Percentiles rank a stretch among this genome's conserved stretches.
Evolutionary conservation across 1,140 invertebrate species (phyloP).

Genomic region (Cotesia glomerata): DNA sequence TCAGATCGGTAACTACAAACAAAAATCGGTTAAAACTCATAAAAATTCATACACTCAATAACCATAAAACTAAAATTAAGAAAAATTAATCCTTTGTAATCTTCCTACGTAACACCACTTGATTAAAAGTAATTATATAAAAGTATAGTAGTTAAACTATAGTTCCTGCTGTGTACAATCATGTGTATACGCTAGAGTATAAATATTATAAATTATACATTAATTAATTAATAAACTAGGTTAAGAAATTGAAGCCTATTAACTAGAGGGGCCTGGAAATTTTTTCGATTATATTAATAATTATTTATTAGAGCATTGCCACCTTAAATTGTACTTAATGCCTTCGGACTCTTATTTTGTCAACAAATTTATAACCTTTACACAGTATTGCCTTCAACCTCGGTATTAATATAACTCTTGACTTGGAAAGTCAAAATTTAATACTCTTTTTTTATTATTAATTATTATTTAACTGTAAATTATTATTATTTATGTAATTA

Average conservation of each 20-base stretch:
- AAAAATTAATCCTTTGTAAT: slow-evolving; percentile 1
- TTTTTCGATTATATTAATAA: too few species aligned
- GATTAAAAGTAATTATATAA: not conserved
- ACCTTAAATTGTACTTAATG: too few species aligned
- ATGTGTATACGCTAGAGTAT: slow-evolving; percentile 9
- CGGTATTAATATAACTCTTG: too few species aligned
- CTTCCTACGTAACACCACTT: not conserved
- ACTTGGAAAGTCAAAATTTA: too few species aligned
- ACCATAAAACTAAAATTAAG: not conserved
- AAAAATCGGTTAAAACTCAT: too few species aligned
- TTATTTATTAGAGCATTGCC: too few species aligned
- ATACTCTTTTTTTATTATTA: slow-evolving; percentile 30
- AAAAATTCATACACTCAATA: too few species aligned
- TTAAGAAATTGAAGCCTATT: not conserved
- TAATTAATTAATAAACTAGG: not conserved
- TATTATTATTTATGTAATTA: slow-evolving; percentile 49
- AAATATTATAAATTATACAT: too few species aligned
- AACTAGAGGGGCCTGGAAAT: too few species aligned
- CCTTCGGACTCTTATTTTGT: too few species aligned
- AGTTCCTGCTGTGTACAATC: slow-evolving; percentile 12
- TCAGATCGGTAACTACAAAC: too few species aligned
- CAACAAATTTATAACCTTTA: slow-evolving; percentile 12
- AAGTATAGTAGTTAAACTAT: not conserved
- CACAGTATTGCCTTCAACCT: slow-evolving; percentile 59
- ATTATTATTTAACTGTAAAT: slow-evolving; percentile 37